phyloP scores from a whole-genome alignment of 2,888 invertebrate genomes.

The Caenorhabditis panamensis region DNA sequence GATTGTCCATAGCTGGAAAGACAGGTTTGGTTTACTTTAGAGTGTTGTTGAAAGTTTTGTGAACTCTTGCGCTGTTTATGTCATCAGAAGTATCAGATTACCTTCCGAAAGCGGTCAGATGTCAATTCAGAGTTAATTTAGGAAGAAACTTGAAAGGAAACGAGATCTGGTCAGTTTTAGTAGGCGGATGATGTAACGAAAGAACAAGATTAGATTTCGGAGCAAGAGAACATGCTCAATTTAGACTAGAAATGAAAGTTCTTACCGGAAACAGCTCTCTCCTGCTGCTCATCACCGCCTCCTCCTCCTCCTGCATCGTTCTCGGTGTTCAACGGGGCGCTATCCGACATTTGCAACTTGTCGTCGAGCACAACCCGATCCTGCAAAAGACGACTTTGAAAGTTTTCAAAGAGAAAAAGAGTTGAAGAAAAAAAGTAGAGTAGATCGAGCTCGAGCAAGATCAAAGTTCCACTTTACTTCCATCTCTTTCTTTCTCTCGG shows the following conservation, averaged over 20 bases:
- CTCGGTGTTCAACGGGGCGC: constrained; percentile 43
- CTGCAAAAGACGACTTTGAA: constrained; percentile 15
- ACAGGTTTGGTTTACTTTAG: neutral
- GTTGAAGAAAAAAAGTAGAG: constrained; percentile 1
- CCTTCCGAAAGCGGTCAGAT: constrained; percentile 16
- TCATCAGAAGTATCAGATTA: constrained; percentile 31
- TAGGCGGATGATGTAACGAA: too few relatives aligned
- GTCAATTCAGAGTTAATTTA: neutral
- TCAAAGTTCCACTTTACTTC: constrained; percentile 9
- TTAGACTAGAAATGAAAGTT: constrained; percentile 20
- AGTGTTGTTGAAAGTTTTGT: neutral
- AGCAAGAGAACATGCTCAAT: neutral
- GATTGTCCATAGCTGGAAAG: constrained; percentile 37
- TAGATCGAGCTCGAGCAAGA: neutral
- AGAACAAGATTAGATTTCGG: neutral
- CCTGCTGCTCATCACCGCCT: constrained; percentile 15
- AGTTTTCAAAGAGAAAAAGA: neutral
- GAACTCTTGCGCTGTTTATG: constrained; percentile 25
- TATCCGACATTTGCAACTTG: constrained; percentile 45
- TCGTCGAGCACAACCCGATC: constrained; percentile 51
- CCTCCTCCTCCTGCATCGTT: constrained; percentile 14
- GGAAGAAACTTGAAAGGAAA: neutral
- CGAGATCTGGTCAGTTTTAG: too few relatives aligned
- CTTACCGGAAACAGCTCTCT: constrained; percentile 41
- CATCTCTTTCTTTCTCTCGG: neutral